Evolutionary conservation across 1,140 invertebrate species (phyloP).

Genomic region (Pseudomyrmex concolor): DNA sequence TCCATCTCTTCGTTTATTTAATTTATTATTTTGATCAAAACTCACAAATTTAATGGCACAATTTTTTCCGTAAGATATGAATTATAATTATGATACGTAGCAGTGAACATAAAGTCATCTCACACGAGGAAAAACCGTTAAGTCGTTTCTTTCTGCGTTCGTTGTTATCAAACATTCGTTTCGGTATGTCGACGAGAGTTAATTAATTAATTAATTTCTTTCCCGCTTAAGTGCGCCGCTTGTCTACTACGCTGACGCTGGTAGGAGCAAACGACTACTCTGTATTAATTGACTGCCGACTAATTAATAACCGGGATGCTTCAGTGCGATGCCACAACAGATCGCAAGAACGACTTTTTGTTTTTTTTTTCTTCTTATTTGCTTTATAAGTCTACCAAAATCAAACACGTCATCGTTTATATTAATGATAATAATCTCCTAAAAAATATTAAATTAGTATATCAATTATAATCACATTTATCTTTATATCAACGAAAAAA

Average conservation of each 20-base stretch:
- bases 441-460: constrained; percentile 24
- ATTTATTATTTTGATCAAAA: neutral
- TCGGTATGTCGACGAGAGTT: constrained; percentile 58
- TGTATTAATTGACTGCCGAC: constrained; percentile 67
- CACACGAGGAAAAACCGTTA: constrained; percentile 34
- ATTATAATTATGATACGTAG: constrained; percentile 47
- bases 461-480: constrained; percentile 4
- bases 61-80: neutral
- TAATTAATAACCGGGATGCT: constrained; percentile 65
- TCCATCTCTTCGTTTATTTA: neutral
- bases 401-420: constrained; percentile 57
- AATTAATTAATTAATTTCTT: constrained; percentile 78
- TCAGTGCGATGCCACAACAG: constrained; percentile 3
- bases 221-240: constrained; percentile 58
- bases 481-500: neutral
- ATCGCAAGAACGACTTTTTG: constrained; percentile 13
- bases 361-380: constrained; percentile 61
- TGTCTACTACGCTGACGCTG: constrained; percentile 4
- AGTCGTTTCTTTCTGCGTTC: neutral
- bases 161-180: constrained; percentile 74
- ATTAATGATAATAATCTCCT: constrained; percentile 44
- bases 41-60: neutral
- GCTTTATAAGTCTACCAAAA: constrained; percentile 48
- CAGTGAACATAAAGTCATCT: neutral
- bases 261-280: constrained; percentile 16